Evolutionary conservation across 2,797 vertebrate genomes (phyloP), one percentile per base, ranked within the genome.

Genomic region (Etheostoma perlongum): DNA sequence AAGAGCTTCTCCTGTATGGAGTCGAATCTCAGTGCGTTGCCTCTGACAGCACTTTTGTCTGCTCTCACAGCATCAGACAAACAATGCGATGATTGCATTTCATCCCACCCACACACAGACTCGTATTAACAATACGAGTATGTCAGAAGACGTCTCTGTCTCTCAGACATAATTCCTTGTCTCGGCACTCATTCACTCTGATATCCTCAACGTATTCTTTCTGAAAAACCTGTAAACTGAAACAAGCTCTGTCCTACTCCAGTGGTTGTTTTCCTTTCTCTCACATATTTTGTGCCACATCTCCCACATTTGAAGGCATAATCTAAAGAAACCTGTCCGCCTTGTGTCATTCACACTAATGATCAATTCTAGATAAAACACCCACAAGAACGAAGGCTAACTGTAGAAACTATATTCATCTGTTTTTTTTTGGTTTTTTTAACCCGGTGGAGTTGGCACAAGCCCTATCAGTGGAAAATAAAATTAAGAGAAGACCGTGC

Each of bases 141-240:
- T 84, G 80, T 87, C 78, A 62, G 72, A 14, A 69, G 60, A 70
- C 23, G 2, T 63, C 52, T 55, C 84, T 6, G 18, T 77, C 48
- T 60, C 80, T 36, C 72, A 27, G 54, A 83, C 55, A 62, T 54
- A 83, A 74, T 14, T 19, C 86, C 87, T 82, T 52, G 78, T 81
- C 86, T 91, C 90, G 88, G 89, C 90, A 79, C 53, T 79, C 72
- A 1, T 49, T 88, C 78, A 3, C 15, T 12, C 36, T 1, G 4
- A 30, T 8, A 65, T 52, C 68, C 55, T 64, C 2, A 2, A 23
- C 19, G 6, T 42, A 18, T 76, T 55, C 33, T 53, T 48, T 52
- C 63, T 52, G 2, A 71, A 60, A 73, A 79, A 62, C 53, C 63
- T 70, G 68, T 59, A 57, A 70, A 49, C 65, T 47, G 21, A 82